Conservation (phyloP, 2,113 vertebrate genomes). For the Numenius arquata region DNA sequence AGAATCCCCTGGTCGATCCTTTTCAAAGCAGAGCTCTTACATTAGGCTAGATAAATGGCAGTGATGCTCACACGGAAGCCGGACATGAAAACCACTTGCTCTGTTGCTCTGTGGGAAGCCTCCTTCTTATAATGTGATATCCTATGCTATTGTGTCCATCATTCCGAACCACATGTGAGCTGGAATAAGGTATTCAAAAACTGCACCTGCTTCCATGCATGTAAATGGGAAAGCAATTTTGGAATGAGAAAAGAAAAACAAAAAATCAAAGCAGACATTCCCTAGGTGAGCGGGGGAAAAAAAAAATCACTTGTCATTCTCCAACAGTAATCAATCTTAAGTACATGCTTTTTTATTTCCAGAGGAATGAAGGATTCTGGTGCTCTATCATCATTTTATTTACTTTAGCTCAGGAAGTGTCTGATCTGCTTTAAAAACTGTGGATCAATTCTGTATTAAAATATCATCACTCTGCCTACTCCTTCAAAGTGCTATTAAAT, state of each 20-base stretch:
- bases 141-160: neutral
- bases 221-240: neutral
- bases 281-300: neutral
- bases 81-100: neutral
- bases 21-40: neutral
- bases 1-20: neutral
- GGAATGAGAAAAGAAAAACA: neutral
- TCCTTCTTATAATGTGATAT: neutral
- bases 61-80: rapidly evolving
- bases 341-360: conserved; percentile 35
- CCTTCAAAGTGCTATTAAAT: neutral
- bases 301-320: conserved; percentile 55
- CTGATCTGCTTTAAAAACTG: conserved; percentile 56
- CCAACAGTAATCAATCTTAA: conserved; percentile 58
- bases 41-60: neutral
- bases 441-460: conserved; percentile 47
- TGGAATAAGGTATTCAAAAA: neutral
- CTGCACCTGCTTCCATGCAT: neutral
- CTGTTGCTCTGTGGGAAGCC: neutral
- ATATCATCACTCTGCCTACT: conserved; percentile 22
- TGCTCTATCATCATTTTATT: conserved; percentile 5
- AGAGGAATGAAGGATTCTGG: conserved; percentile 28
- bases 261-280: neutral
- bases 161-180: neutral
- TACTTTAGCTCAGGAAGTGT: conserved; percentile 20